These are phyloP conservation scores for Desoria tigrina DNA, from an alignment of 2,888 invertebrate genomes.

Conservation along the genomic window DNA sequence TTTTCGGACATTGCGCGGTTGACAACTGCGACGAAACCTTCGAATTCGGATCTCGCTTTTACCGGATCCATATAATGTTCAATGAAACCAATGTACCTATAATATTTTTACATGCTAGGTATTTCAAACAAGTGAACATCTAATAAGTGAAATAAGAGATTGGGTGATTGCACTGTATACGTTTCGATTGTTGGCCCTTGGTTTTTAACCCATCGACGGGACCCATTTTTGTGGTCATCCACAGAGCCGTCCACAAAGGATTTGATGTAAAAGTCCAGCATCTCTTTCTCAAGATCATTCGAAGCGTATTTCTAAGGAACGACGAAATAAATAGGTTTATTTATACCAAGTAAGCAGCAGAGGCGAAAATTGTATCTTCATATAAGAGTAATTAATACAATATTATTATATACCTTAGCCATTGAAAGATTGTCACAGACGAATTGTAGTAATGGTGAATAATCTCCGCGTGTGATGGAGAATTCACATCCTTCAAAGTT, in stretches of 20 bases:
- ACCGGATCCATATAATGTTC: constrained; percentile 92
- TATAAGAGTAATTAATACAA: no score
- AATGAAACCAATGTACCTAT: constrained; percentile 83
- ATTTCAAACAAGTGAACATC: neutral
- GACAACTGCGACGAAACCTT: constrained; percentile 94
- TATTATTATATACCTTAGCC: constrained; percentile 66
- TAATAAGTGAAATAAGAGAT: no score
- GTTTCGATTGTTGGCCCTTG: constrained; percentile 91
- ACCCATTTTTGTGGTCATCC: constrained; percentile 87
- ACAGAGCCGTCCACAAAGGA: constrained; percentile 82
- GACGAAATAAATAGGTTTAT: constrained; percentile 14
- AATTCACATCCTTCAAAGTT: constrained; percentile 69
- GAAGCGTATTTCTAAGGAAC: constrained; percentile 69
- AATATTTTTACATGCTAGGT: constrained; percentile 37
- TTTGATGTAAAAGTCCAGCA: constrained; percentile 80
- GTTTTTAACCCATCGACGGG: constrained; percentile 89
- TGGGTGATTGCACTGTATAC: constrained; percentile 58
- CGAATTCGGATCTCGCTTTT: constrained; percentile 90
- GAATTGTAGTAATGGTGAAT: constrained; percentile 70
- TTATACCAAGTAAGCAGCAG: neutral
- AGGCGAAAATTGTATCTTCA: neutral
- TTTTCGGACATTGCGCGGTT: constrained; percentile 91
- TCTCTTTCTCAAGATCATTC: constrained; percentile 73
- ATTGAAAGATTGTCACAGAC: constrained; percentile 70
- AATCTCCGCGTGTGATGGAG: constrained; percentile 75